Evolutionary conservation across 2,113 vertebrate species (phyloP), one percentile per base, ranked within the genome.

Genomic region (Circaetus cinerascens): DNA sequence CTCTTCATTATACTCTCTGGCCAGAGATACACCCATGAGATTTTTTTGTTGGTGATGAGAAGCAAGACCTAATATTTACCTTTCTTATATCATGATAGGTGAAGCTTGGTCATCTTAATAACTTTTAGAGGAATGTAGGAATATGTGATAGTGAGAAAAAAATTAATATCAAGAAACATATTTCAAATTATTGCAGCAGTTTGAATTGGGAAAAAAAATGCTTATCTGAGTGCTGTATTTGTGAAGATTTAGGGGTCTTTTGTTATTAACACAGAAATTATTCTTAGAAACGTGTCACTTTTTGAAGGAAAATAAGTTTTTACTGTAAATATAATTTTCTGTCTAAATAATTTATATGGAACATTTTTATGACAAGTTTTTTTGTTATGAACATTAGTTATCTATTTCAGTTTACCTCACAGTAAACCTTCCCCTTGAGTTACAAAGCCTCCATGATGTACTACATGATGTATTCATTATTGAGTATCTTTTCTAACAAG

Each of bases 141-240:
- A 51, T 19, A 34, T 15, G 16, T 15, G 1, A 86, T 20, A 75
- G 19, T 38, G 23, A 71, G 13, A 63, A 79, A 67, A 93, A 86
- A 72, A 30, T 29, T 0, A 38, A 45, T 55, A n/a, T 64, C 32
- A 79, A 76, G 9, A 73, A 79, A 66, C 0, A 0, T 19, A 36
- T 66, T 93, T 93, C 18, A 76, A 93, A 76, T 60, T 68, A 50
- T 32, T 41, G 18, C 62, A 11, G 5, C 29, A 68, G 4, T 8
- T 68, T 69, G 34, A 79, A 3, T 1, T 22, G 27, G 18, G 5
- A 9, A 45, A 41, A 78, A 53, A 60, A 32, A n/a, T 2, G 11
- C 6, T n/a, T 40, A 48, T 48, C 7, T n/a, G 15, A 63, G 18
- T 68, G 9, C 25, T 64, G 9, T 26, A 5, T 38, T 84, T 66